phyloP scores from a whole-genome alignment of 2,797 vertebrate genomes.

The Eptatretus atami region DNA sequence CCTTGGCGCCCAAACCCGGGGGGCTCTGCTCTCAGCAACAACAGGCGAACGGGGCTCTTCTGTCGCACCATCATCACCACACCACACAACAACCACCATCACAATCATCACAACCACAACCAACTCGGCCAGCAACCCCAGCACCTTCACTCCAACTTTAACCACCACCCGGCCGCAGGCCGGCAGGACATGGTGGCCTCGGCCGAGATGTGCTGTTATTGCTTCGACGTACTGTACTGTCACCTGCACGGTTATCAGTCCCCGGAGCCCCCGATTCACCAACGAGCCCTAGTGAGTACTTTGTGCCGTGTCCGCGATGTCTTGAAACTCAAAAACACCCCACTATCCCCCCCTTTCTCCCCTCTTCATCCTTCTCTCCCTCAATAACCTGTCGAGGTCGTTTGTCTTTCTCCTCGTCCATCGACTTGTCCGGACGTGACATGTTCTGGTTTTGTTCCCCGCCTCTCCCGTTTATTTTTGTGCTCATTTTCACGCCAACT shows the following conservation, averaged over 20 bases:
- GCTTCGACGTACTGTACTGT: constrained; percentile 95
- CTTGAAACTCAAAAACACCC: constrained; percentile 3
- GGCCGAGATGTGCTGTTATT: constrained; percentile 96
- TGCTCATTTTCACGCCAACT: no score
- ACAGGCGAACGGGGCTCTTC: constrained; percentile 36
- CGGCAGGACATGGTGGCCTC: constrained; percentile 30
- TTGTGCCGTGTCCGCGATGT: constrained; percentile 9
- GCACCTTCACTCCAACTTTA: no score
- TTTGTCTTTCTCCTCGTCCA: no score
- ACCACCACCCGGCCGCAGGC: not conserved
- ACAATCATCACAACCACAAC: no score
- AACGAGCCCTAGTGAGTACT: constrained; percentile 72
- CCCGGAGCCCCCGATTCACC: constrained; percentile 85
- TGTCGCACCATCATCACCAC: not conserved
- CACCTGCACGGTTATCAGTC: constrained; percentile 96
- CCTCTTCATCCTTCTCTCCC: no score
- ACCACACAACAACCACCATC: no score
- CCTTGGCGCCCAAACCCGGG: constrained; percentile 18
- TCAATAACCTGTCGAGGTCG: no score
- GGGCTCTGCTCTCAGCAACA: constrained; percentile 45
- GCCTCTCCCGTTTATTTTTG: no score
- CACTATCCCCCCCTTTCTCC: no score
- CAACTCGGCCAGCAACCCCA: no score
- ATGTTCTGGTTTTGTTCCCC: no score
- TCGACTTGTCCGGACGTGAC: no score